Percentiles rank a stretch among this genome's conserved stretches.
Conservation (phyloP, 2,797 vertebrate species). For the Fratercula arctica region DNA sequence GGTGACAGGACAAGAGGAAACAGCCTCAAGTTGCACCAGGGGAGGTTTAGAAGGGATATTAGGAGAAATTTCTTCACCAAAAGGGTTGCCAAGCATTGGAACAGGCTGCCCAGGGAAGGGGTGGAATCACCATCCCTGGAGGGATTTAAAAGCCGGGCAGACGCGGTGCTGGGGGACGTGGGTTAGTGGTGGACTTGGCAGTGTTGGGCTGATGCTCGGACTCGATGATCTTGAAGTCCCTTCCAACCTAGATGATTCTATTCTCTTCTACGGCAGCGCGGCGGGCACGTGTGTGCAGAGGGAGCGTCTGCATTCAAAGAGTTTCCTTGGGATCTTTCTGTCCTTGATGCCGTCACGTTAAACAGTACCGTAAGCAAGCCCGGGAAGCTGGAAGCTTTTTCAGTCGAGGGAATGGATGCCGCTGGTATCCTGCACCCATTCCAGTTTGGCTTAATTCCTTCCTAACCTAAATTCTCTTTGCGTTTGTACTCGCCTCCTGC, state of each 20-base stretch:
- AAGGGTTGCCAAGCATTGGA: neutral
- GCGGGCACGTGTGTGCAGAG: neutral
- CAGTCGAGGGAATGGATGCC: rapidly evolving
- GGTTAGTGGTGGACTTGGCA: neutral
- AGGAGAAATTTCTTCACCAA: neutral
- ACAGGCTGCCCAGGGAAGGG: neutral
- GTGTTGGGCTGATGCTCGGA: neutral
- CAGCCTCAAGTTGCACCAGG: neutral
- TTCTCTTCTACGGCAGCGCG: rapidly evolving
- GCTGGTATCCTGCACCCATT: neutral
- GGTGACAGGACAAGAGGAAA: neutral
- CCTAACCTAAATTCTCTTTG: neutral
- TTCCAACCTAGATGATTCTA: neutral
- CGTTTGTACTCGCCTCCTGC: rapidly evolving
- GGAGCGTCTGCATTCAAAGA: rapidly evolving
- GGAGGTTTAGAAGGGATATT: neutral
- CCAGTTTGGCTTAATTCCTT: neutral
- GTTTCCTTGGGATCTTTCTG: neutral
- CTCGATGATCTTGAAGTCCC: neutral
- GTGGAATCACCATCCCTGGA: neutral
- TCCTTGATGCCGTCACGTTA: neutral
- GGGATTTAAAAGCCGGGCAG: neutral
- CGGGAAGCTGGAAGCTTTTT: neutral
- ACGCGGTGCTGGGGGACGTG: neutral
- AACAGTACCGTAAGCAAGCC: neutral